A percentile compares a stretch with the other conserved stretches of the same genome.
These are phyloP conservation scores for Diadema setosum DNA, from an alignment of 35 echinoderm and acorn worm species.

Conservation along the genomic window DNA sequence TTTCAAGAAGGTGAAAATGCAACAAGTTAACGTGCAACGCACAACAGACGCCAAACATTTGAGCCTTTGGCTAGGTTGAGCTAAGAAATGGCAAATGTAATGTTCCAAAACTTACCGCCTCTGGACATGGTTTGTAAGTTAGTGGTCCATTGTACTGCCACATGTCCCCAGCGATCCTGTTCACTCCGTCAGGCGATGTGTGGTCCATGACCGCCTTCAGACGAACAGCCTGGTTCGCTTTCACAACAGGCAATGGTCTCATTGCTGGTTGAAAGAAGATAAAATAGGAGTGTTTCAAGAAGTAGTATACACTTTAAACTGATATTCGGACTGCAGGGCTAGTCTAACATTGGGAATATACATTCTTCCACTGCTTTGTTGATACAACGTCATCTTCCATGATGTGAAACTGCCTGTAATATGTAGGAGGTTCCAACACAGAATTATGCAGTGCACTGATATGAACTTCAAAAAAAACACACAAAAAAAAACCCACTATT, in stretches of 20 bases:
- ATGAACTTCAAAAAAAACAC: too few species aligned
- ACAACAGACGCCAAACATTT: too few species aligned
- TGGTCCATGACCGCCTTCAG: conserved; percentile 56
- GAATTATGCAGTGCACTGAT: not conserved
- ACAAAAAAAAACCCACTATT: too few species aligned
- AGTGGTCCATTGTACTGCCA: conserved; percentile 88
- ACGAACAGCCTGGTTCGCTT: conserved; percentile 82
- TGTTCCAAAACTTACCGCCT: conserved; percentile 62
- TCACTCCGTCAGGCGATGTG: conserved; percentile 21
- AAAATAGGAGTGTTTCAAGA: not conserved
- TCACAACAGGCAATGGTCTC: conserved; percentile 75
- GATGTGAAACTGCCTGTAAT: not conserved
- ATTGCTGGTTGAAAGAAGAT: conserved; percentile 13
- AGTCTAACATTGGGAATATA: not conserved
- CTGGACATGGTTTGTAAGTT: conserved; percentile 80
- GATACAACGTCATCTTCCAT: too few species aligned
- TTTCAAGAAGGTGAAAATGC: too few species aligned
- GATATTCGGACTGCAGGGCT: not conserved
- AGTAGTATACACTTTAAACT: not conserved
- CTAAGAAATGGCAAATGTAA: too few species aligned
- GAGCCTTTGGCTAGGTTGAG: too few species aligned
- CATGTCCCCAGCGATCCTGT: conserved; percentile 62
- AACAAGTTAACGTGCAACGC: too few species aligned
- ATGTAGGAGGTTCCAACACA: not conserved
- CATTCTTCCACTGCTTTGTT: not conserved